Percentiles rank a stretch among this genome's conserved stretches.
These are phyloP conservation scores for Tuberolachnus salignus DNA, from an alignment of 2,888 invertebrate species.

Conservation along the genomic window DNA sequence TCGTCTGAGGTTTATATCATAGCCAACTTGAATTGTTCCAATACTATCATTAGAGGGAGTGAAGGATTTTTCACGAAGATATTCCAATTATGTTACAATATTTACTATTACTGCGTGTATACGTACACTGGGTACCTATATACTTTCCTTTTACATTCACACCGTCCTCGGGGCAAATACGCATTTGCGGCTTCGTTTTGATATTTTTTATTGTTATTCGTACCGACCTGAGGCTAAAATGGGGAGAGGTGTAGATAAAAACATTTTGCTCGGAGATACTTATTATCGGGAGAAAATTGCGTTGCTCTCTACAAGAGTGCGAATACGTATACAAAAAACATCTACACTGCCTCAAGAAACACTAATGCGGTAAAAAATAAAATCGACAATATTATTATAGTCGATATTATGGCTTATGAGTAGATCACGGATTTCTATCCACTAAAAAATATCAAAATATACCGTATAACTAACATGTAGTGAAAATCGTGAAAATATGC, in stretches of 20 bases:
- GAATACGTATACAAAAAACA: background rate
- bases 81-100: background rate
- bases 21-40: background rate
- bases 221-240: background rate
- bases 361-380: background rate
- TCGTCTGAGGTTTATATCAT: too few relatives aligned
- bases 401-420: too few relatives aligned
- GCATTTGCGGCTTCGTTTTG: background rate
- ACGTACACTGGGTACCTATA: too few relatives aligned
- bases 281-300: background rate
- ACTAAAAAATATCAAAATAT: too few relatives aligned
- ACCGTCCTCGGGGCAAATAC: background rate
- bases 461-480: too few relatives aligned
- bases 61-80: background rate
- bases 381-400: background rate
- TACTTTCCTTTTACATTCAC: background rate
- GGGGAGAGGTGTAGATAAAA: background rate
- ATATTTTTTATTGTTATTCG: background rate
- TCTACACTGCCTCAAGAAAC: too few relatives aligned
- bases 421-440: too few relatives aligned
- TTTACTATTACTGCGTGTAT: background rate
- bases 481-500: too few relatives aligned
- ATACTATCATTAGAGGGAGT: too few relatives aligned
- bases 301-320: too few relatives aligned
- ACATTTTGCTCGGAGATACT: background rate